Evolutionary conservation across 2,888 invertebrate species (phyloP).

Genomic region (Eristalinus aeneus): DNA sequence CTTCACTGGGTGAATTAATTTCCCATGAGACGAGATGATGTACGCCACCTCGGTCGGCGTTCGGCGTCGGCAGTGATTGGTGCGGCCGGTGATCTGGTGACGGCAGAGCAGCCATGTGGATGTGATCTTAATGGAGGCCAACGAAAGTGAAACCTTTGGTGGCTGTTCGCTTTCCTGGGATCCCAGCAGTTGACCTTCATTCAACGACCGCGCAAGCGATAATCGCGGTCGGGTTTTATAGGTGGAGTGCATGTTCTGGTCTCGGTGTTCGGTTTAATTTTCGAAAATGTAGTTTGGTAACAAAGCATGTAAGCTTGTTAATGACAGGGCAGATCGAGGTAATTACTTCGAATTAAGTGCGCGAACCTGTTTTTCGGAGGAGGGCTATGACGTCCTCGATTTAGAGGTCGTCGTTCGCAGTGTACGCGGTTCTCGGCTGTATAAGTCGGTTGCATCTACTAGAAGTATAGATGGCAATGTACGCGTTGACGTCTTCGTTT

Average conservation of each 20-base stretch:
- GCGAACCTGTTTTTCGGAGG: neutral
- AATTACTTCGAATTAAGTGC: neutral
- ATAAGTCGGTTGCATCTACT: neutral
- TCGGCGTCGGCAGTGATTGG: neutral
- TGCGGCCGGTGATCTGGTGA: neutral
- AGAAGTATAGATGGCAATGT: neutral
- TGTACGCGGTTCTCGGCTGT: neutral
- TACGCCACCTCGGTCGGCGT: neutral
- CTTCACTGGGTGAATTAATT: slow-evolving; percentile 29
- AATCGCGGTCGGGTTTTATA: neutral
- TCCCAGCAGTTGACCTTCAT: slow-evolving; percentile 66
- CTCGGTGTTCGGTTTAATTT: neutral
- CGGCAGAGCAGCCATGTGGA: neutral
- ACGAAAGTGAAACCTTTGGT: slow-evolving; percentile 61
- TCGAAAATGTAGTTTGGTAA: neutral
- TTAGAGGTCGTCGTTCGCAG: neutral
- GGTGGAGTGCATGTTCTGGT: neutral
- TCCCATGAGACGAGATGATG: slow-evolving; percentile 4
- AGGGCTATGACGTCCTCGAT: neutral
- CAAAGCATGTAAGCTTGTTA: neutral
- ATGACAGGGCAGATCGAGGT: neutral
- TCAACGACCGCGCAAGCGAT: neutral
- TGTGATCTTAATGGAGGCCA: slow-evolving; percentile 18
- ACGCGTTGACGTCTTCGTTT: neutral
- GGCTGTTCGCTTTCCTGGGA: slow-evolving; percentile 35